Conservation (phyloP, 2,888 invertebrate genomes). For the Hemicrepidius hirtus region DNA sequence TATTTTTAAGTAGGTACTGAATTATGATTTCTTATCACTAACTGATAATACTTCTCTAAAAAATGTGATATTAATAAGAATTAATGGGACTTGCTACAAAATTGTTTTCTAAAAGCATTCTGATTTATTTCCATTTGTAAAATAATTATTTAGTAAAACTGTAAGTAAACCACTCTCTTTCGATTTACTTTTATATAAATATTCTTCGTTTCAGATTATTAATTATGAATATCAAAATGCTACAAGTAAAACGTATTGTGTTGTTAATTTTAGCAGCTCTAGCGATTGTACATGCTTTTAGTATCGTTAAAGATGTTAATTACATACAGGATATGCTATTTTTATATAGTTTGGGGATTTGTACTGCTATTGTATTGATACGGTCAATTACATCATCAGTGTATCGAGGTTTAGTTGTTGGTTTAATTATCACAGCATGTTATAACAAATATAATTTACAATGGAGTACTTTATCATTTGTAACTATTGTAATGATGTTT, state of each 20-base stretch:
- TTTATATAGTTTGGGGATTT: conserved; percentile 17
- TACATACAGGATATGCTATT: conserved; percentile 26
- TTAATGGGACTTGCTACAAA: too few species aligned
- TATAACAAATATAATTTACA: conserved; percentile 23
- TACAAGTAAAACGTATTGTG: background rate
- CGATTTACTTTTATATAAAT: too few species aligned
- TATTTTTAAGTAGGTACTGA: too few species aligned
- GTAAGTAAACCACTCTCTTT: background rate
- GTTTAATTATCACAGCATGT: conserved; percentile 15
- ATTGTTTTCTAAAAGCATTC: too few species aligned
- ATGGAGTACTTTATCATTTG: conserved; percentile 38
- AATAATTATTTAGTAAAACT: too few species aligned
- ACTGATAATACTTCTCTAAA: too few species aligned
- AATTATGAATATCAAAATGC: background rate
- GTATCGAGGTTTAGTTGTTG: conserved; percentile 19
- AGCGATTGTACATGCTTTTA: background rate
- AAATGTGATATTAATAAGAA: too few species aligned
- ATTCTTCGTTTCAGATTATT: too few species aligned
- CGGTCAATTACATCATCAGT: conserved; percentile 12
- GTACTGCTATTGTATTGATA: conserved; percentile 17
- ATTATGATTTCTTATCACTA: too few species aligned
- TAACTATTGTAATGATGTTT: conserved; percentile 33
- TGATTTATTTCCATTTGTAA: too few species aligned
- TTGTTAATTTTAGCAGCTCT: conserved; percentile 10
- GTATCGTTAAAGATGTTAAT: conserved; percentile 9